Evolutionary conservation across 2,797 vertebrate species (phyloP).

Genomic region (Oceanodroma leucorhoa): DNA sequence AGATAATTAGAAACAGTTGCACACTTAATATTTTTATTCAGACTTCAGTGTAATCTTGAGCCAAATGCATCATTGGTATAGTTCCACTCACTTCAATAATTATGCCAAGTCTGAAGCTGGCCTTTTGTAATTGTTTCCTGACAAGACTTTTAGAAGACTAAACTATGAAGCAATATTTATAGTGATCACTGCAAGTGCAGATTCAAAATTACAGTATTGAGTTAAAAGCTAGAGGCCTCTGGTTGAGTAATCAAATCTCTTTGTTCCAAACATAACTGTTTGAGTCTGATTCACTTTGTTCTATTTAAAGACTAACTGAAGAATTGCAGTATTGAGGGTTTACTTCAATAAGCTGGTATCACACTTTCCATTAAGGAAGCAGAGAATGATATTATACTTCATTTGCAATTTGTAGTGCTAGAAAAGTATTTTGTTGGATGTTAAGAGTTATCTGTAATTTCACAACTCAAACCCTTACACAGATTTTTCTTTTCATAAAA

Average conservation of each 20-base stretch:
- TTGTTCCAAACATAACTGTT: background rate
- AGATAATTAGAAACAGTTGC: background rate
- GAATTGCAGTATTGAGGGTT: background rate
- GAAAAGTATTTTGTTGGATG: background rate
- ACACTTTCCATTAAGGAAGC: background rate
- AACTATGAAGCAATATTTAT: background rate
- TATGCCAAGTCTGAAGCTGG: background rate
- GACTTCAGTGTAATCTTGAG: background rate
- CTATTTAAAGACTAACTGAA: slow-evolving; percentile 38
- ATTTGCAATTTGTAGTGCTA: background rate
- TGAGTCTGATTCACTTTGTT: slow-evolving; percentile 13
- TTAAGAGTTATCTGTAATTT: background rate
- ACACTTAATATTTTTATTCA: background rate
- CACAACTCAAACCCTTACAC: background rate
- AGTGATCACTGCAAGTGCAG: background rate
- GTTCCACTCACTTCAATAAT: background rate
- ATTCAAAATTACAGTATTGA: background rate
- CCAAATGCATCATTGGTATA: background rate
- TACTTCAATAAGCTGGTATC: background rate
- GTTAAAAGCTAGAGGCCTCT: background rate
- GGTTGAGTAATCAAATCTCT: slow-evolving; percentile 10
- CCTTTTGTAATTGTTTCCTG: slow-evolving; percentile 8
- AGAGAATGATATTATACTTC: background rate
- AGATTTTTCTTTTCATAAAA: background rate
- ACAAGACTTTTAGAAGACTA: background rate